Base-by-base conservation (phyloP, 2,888 invertebrate genomes). In the Caenorhabditis sinica region DNA sequence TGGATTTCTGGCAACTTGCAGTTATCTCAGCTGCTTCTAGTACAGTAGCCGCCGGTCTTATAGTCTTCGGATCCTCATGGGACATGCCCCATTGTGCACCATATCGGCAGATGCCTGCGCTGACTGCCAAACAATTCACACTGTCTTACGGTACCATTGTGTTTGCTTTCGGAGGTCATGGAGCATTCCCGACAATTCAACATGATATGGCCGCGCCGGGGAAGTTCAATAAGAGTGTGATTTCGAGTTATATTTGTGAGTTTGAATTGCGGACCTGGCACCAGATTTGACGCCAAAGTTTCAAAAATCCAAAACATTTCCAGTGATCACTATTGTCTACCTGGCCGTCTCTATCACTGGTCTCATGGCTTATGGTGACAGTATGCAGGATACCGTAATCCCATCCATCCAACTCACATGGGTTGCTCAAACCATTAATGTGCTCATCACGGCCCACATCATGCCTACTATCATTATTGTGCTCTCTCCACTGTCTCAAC, bases 171-270 rank as follows among this genome's bases (percentile, higher is more conserved):
- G 87, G 84, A 6, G 95, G 95, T 2, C 95, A 95, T 8, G 95
- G 95, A 0, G 95, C 95, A 91, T 94, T 97, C 90, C 94, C 97
- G 87, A 97, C 97, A 0, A 95, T 97, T 69, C 97, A 97, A 94
- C 96, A 96, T 85, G 97, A 97, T 93, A 97, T 97, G 97, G 95
- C 95, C 83, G 94, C 95, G 53, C 88, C 88, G 15, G 77, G 81
- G 36, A 77, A 83, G n/a, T 89, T 89, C 68, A 85, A 82, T 30
- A 72, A 85, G 66, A 86, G 86, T 15, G 82, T 87, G 17, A 74
- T 87, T 49, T 53, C 74, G 33, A 83, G 83, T 68, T 87, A 87
- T 66, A 65, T 83, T 58, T 68, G 87, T 87, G 49, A 84, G 86
- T 75, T 63, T n/a, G n/a, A n/a, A n/a, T n/a, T n/a, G n/a, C n/a